Evolutionary conservation across 2,888 invertebrate species (phyloP).

Genomic region (Pandemis heparana): DNA sequence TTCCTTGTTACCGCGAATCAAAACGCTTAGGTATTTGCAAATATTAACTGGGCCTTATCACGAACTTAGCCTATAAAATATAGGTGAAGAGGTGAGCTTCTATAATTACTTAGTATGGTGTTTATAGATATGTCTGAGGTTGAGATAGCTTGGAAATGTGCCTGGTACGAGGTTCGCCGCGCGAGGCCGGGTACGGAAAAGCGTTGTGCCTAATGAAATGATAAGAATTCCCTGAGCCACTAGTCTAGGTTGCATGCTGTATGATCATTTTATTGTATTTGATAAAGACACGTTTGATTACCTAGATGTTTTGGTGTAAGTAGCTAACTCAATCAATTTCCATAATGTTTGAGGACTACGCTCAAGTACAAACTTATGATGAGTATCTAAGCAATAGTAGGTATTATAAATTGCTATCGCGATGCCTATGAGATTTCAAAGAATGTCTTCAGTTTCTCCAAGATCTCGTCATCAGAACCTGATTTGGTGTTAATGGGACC

Average conservation of each 20-base stretch:
- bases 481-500: too few species aligned
- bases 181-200: slow-evolving; percentile 9
- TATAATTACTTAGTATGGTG: slow-evolving; percentile 48
- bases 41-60: slow-evolving; percentile 63
- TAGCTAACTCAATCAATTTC: too few species aligned
- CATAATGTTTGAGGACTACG: too few species aligned
- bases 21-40: slow-evolving; percentile 57
- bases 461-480: too few species aligned
- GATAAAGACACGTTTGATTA: neutral
- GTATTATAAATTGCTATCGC: too few species aligned
- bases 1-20: slow-evolving; percentile 45
- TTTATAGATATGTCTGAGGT: slow-evolving; percentile 25
- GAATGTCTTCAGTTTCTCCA: too few species aligned
- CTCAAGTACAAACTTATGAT: too few species aligned
- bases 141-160: slow-evolving; percentile 52
- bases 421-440: too few species aligned
- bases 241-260: neutral
- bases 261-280: neutral
- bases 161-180: slow-evolving; percentile 48
- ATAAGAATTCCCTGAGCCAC: slow-evolving; percentile 34
- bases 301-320: neutral
- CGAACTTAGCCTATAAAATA: slow-evolving; percentile 63
- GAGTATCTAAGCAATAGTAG: too few species aligned
- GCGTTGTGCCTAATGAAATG: slow-evolving; percentile 19
- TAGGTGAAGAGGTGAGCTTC: slow-evolving; percentile 57